Base-by-base conservation (phyloP, 2,888 invertebrate species). In the Euzophera pinguis region DNA sequence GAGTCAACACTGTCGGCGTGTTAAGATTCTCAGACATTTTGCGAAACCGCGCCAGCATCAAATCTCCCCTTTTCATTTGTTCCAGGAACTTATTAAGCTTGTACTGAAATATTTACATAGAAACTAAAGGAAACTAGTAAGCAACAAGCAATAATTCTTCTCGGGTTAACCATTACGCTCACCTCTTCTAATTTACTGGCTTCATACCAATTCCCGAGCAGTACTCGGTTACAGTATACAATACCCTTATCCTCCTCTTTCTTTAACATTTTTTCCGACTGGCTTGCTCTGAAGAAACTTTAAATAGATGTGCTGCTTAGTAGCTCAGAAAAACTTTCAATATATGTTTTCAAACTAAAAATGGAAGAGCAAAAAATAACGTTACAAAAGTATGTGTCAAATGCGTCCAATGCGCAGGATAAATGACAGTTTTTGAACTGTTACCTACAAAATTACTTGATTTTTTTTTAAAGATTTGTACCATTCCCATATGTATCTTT, bases 151-250 rank as follows among this genome's bases (percentile, higher is more conserved):
- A 47, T 43, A 50, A 50, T 32, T 50, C 39, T 50, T 39, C 39
- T 3, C 27, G 6, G 49, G 49, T 39, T 37, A 47, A 38, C 48
- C 38, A 47, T 43, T 48, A 29, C 49, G 55, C 60, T 70, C 57
- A 84, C 89, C 79, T 90, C 89, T 62, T 89, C 87, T 55, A 89
- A 71, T 65, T 78, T 72, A n/a, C 75, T 60, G 12, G 85, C 75
- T 68, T 90, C 89, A 67, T 81, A 87, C 90, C 90, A 90, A 70
- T 89, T 88, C 53, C 89, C 89, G 5, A 84, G 65, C 32, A 71
- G 84, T 14, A 88, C 88, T 51, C 84, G 70, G 59, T 84, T 88
- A 57, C 77, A 69, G 67, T 81, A 90, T 56, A 84, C 78, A 53
- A 88, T 83, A 14, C 78, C 84, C 65, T 82, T 89, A 61, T 88